phyloP scores from a whole-genome alignment of 1,140 invertebrate species.

The Drosophila pandora region DNA sequence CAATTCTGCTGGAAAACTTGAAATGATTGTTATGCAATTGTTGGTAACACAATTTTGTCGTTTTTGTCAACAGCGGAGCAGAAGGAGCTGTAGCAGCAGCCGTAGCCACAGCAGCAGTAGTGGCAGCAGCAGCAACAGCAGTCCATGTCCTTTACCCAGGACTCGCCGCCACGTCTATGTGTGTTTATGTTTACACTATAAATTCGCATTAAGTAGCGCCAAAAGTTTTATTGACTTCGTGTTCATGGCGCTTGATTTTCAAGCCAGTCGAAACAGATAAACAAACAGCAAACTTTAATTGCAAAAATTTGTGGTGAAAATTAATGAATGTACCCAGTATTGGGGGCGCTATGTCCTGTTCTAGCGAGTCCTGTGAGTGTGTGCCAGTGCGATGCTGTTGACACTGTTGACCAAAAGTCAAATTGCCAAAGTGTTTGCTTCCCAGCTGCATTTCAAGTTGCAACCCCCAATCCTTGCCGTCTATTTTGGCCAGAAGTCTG shows the following conservation, averaged over 20 bases:
- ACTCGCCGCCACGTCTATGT: slow-evolving; percentile 22
- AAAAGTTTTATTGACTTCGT: slow-evolving; percentile 81
- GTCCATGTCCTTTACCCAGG: slow-evolving; percentile 38
- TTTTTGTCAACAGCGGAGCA: slow-evolving; percentile 58
- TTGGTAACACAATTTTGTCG: slow-evolving; percentile 82
- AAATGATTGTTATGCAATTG: slow-evolving; percentile 83
- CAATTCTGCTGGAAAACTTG: slow-evolving; percentile 81
- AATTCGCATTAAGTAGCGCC: slow-evolving; percentile 81
- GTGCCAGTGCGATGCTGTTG: slow-evolving; percentile 56
- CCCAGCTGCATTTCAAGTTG: slow-evolving; percentile 48
- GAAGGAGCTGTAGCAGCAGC: background rate
- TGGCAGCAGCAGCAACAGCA: slow-evolving; percentile 22
- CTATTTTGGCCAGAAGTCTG: slow-evolving; percentile 2
- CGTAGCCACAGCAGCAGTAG: slow-evolving; percentile 15
- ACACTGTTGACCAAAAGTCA: slow-evolving; percentile 78
- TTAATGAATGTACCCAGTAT: slow-evolving; percentile 67
- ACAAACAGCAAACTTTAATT: slow-evolving; percentile 82
- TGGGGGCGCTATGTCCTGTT: background rate
- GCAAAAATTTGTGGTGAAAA: slow-evolving; percentile 80
- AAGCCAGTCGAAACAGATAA: slow-evolving; percentile 71
- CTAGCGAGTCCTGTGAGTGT: slow-evolving; percentile 2
- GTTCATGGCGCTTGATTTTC: slow-evolving; percentile 74
- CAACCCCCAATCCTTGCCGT: slow-evolving; percentile 14
- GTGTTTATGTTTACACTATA: slow-evolving; percentile 79
- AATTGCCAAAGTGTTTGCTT: slow-evolving; percentile 79